Base-by-base conservation (phyloP, 2,797 vertebrate species). In the Platalea minor region DNA sequence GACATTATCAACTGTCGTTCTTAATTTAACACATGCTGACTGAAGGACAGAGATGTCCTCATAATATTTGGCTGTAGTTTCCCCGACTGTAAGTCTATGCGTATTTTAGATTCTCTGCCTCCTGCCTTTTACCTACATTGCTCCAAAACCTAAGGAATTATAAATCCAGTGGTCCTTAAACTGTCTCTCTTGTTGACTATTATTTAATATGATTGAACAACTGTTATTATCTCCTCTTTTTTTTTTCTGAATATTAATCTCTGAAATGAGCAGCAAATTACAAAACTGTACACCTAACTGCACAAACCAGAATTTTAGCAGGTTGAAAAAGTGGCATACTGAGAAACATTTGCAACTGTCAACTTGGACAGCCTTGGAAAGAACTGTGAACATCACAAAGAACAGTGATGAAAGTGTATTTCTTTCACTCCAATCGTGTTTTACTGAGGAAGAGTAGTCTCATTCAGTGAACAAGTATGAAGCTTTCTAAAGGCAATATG, bases 11-110 rank as follows among this genome's bases (percentile, higher is more conserved):
- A 53, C 33, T 18, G 17, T 93, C 74, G 57, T 73, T 95, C 70
- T 78, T 94, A 94, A 96, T 95, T 91, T 90, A 96, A 97, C 91
- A 80, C 72, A 61, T 13, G 46, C 82, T 96, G 90, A 85, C 80
- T 77, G 45, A 89, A 86, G 70, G 79, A 89, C 70, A 73, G 35
- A 50, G 48, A 33, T 60, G 57, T 92, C 94, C 89, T 91, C 68
- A 53, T 25, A 63, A 68, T 80, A 87, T 63, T 79, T 93, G 67
- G 31, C 63, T 87, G n/a, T 37, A 74, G 72, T 28, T 72, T 48
- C 45, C 95, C 93, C 79, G 53, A 51, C 67, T 89, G 14, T 68
- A 57, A 48, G 33, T 89, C 51, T 46, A 14, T 51, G 89, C 33
- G 45, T 41, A n/a, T 31, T 70, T 57, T 63, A 50, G 54, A 63